Conservation (phyloP, 2,888 invertebrate genomes). For the Cephus pulcher region DNA sequence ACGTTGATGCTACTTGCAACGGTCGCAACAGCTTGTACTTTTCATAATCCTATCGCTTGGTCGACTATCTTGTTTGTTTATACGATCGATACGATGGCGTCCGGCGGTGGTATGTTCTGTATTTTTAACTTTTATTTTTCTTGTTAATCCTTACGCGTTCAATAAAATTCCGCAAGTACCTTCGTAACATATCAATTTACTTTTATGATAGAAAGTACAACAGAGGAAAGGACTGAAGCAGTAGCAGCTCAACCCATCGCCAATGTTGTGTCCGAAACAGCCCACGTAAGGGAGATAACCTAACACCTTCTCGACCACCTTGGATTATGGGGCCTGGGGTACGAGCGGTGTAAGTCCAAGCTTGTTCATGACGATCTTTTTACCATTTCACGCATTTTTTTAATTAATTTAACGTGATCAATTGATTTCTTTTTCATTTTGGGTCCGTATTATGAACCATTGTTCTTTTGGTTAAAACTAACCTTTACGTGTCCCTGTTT, state of each 20-base stretch:
- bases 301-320: background rate
- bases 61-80: conserved; percentile 46
- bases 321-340: background rate
- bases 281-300: conserved; percentile 49
- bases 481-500: background rate
- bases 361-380: background rate
- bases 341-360: background rate
- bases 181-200: conserved; percentile 7
- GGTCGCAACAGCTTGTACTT: background rate
- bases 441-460: background rate
- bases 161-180: background rate
- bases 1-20: background rate
- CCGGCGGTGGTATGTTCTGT: conserved; percentile 55
- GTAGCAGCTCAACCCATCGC: conserved; percentile 50
- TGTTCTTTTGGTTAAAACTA: background rate
- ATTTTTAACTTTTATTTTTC: conserved; percentile 14
- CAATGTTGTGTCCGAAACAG: conserved; percentile 57
- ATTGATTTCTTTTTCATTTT: background rate
- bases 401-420: background rate
- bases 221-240: conserved; percentile 58
- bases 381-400: background rate
- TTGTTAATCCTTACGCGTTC: conserved; percentile 3
- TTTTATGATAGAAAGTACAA: conserved; percentile 44
- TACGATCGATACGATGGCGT: conserved; percentile 63
- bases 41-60: background rate